phyloP scores from a whole-genome alignment of 2,888 invertebrate genomes.

The Nomada fabriciana region DNA sequence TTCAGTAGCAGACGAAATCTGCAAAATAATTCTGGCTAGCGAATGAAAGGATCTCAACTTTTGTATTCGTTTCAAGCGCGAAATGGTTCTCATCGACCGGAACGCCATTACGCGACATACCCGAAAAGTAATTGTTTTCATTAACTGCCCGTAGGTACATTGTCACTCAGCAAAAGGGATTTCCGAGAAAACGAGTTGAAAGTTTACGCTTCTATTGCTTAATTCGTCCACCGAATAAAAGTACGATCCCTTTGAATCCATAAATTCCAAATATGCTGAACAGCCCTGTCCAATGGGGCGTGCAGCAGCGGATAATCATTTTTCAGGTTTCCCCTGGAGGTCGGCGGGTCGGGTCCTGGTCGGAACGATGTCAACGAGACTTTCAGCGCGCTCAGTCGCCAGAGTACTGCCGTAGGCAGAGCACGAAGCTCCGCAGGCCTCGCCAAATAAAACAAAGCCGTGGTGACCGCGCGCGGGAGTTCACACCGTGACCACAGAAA shows the following conservation, averaged over 20 bases:
- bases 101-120: slow-evolving; percentile 40
- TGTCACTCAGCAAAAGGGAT: background rate
- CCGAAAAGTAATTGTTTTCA: slow-evolving; percentile 13
- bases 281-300: background rate
- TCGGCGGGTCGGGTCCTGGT: background rate
- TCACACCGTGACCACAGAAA: slow-evolving; percentile 59
- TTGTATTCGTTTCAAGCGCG: slow-evolving; percentile 34
- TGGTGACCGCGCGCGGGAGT: slow-evolving; percentile 63
- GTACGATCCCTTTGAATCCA: background rate
- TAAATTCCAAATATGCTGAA: slow-evolving; percentile 4
- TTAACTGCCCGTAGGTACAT: background rate
- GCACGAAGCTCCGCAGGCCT: slow-evolving; percentile 49
- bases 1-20: background rate
- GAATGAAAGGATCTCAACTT: slow-evolving; percentile 29
- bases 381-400: slow-evolving; percentile 23
- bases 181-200: too few species aligned
- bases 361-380: slow-evolving; percentile 43
- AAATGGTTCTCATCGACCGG: slow-evolving; percentile 26
- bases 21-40: background rate
- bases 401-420: slow-evolving; percentile 44
- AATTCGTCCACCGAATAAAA: background rate
- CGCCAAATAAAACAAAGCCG: slow-evolving; percentile 61
- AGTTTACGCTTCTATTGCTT: background rate
- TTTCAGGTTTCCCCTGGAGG: slow-evolving; percentile 16
- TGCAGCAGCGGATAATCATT: slow-evolving; percentile 20